Base-by-base conservation (phyloP, 2,113 vertebrate genomes). In the Hippocampus guttulatus region DNA sequence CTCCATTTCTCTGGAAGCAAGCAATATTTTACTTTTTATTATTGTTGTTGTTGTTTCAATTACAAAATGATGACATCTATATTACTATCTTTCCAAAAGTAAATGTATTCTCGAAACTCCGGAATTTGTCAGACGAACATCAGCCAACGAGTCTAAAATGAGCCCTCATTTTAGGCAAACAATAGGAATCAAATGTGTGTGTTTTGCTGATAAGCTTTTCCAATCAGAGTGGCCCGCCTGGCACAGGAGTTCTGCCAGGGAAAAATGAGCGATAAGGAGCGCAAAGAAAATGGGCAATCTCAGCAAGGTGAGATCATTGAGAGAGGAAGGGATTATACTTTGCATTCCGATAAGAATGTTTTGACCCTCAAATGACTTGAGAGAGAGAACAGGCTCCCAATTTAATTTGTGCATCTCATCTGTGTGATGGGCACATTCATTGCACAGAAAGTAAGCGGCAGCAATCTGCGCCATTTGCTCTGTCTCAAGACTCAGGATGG, bases 171-270 rank as follows among this genome's bases (percentile, higher is more conserved):
- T 84, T 80, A 69, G 80, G 78, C 33, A 90, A 83, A 88, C 84
- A 85, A 86, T 88, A 78, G 82, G 82, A 89, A 82, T 76, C 80
- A 87, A 90, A 90, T 87, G 87, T 90, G 87, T 90, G 89, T 65
- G 68, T 77, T 69, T 41, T 23, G 41, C 86, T 83, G 87, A 89
- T 89, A 88, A 85, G 64, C 64, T 25, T 76, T 83, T 79, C 75
- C 79, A 86, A 80, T 89, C 81, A 86, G 71, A 81, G 57, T 1
- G 8, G 58, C 30, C 23, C 51, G 79, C 75, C 67, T 60, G 64
- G 71, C 73, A 21, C 41, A 27, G 76, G 47, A 76, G 71, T 71
- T 78, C 68, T 75, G 69, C 8, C 54, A 49, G 71, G 69, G 71
- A 66, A 85, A 83, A 68, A 78, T 75, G 33, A 8, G 64, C 76